Conservation (phyloP, 2,888 invertebrate species). For the Eupithecia abbreviata region DNA sequence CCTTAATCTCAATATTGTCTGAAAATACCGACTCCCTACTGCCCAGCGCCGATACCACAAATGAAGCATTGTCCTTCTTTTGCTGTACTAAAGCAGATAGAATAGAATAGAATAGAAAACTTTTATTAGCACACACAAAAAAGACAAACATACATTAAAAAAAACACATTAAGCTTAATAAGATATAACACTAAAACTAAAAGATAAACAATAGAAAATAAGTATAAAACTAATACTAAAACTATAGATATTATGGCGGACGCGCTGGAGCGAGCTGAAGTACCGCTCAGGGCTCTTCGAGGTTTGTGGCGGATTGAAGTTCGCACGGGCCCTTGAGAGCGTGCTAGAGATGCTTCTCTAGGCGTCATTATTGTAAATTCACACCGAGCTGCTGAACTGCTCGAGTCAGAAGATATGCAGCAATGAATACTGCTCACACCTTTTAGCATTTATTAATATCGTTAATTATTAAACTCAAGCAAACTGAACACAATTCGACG, state of each 20-base stretch:
- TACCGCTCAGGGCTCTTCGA: conserved; percentile 60
- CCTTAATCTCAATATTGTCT: conserved; percentile 70
- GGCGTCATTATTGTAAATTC: conserved; percentile 55
- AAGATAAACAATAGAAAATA: too few species aligned
- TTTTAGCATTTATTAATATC: neutral
- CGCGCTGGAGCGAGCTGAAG: conserved; percentile 59
- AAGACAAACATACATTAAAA: too few species aligned
- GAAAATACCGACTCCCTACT: conserved; percentile 62
- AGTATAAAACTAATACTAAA: too few species aligned
- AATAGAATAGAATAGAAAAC: too few species aligned
- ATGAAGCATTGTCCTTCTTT: conserved; percentile 55
- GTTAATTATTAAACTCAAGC: too few species aligned
- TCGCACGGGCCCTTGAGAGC: conserved; percentile 55
- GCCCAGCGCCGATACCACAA: conserved; percentile 61
- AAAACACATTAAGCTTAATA: too few species aligned
- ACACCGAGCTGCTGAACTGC: neutral
- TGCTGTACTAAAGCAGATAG: conserved; percentile 54
- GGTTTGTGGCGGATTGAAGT: conserved; percentile 51
- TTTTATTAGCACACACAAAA: too few species aligned
- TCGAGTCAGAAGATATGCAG: neutral
- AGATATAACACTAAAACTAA: too few species aligned
- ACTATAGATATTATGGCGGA: conserved; percentile 55
- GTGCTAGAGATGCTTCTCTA: conserved; percentile 66
- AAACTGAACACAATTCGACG: too few species aligned
- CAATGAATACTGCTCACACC: neutral